These are phyloP conservation scores for Seriola quinqueradiata DNA, from an alignment of 2,113 vertebrate species.

Conservation along the genomic window DNA sequence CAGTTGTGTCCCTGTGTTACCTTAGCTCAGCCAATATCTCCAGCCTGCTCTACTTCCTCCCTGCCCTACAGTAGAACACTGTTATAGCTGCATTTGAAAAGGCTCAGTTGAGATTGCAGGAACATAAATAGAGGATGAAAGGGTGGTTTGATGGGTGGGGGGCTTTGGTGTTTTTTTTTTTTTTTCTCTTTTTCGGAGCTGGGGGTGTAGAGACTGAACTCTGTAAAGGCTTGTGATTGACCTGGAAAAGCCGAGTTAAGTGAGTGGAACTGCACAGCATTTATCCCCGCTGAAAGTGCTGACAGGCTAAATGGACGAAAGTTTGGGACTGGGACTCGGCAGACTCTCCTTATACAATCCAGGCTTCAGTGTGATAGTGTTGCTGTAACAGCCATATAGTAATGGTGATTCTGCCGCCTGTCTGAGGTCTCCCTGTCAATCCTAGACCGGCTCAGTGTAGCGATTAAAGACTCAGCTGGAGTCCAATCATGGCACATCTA, in stretches of 20 bases:
- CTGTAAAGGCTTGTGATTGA: constrained; percentile 78
- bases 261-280: constrained; percentile 77
- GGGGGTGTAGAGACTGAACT: constrained; percentile 62
- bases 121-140: constrained; percentile 72
- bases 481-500: constrained; percentile 47
- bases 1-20: constrained; percentile 58
- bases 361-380: constrained; percentile 54
- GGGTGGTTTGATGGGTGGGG: constrained; percentile 54
- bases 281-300: constrained; percentile 77
- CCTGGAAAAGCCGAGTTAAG: constrained; percentile 80
- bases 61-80: constrained; percentile 39
- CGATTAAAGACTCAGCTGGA: constrained; percentile 56
- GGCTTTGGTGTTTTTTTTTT: constrained; percentile 26
- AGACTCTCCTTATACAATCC: constrained; percentile 53
- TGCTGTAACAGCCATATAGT: constrained; percentile 42
- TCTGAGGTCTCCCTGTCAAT: constrained; percentile 43
- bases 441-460: constrained; percentile 48
- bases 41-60: constrained; percentile 48
- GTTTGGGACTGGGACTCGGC: constrained; percentile 46
- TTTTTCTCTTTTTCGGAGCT: constrained; percentile 29
- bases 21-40: constrained; percentile 45
- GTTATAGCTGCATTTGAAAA: constrained; percentile 61
- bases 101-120: constrained; percentile 69
- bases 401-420: constrained; percentile 28
- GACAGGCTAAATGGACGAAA: constrained; percentile 75